Conservation (phyloP, 1,140 invertebrate genomes). For the Hyles euphorbiae region DNA sequence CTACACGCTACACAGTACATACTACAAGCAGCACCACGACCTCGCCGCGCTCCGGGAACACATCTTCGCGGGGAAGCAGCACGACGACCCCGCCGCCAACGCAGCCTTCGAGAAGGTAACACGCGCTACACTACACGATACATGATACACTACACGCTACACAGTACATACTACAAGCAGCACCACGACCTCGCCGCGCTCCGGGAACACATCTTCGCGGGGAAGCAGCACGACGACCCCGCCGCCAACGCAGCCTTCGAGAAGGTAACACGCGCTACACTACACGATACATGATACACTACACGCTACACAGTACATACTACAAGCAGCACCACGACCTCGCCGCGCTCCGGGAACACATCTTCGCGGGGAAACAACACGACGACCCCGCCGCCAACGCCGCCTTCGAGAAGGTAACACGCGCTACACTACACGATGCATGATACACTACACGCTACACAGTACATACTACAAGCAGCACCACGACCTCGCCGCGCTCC, state of each 20-base stretch:
- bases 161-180: no score
- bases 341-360: slow-evolving; percentile 89
- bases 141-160: not conserved
- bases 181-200: slow-evolving; percentile 95
- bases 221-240: slow-evolving; percentile 78
- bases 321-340: slow-evolving; percentile 96
- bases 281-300: not conserved
- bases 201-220: slow-evolving; percentile 87
- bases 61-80: slow-evolving; percentile 87
- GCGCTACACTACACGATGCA: no score
- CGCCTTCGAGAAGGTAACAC: slow-evolving; percentile 31
- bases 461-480: no score
- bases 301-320: no score
- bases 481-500: slow-evolving; percentile 94
- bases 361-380: slow-evolving; percentile 86
- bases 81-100: slow-evolving; percentile 47
- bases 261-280: slow-evolving; percentile 18
- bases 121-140: no score
- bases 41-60: slow-evolving; percentile 91
- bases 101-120: slow-evolving; percentile 35
- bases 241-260: slow-evolving; percentile 34
- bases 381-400: slow-evolving; percentile 36
- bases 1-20: no score
- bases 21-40: slow-evolving; percentile 95
- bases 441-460: not conserved